phyloP scores from a whole-genome alignment of 2,113 vertebrate genomes.

The Enhydra lutris region DNA sequence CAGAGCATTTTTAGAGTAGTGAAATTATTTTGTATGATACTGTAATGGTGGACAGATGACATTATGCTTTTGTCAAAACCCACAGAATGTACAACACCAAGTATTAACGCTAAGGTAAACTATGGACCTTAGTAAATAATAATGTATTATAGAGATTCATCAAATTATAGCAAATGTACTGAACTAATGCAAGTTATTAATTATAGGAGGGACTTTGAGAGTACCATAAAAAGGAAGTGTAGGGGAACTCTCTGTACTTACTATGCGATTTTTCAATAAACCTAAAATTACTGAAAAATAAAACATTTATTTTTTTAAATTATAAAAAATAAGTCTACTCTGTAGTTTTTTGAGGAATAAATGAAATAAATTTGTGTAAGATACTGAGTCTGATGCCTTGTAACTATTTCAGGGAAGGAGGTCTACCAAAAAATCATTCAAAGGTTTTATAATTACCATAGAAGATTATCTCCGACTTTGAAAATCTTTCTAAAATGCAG shows the following conservation, averaged over 20 bases:
- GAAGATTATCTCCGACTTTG: neutral
- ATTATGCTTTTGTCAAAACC: neutral
- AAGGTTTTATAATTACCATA: neutral
- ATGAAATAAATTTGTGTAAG: neutral
- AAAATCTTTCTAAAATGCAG: constrained; percentile 12
- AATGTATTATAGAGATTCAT: neutral
- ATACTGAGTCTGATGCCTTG: neutral
- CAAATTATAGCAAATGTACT: neutral
- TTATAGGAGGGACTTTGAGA: neutral
- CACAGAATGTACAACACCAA: neutral
- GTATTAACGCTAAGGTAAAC: neutral
- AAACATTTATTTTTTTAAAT: neutral
- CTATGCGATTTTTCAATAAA: neutral
- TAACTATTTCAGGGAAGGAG: neutral
- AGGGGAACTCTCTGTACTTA: neutral
- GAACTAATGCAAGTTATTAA: neutral
- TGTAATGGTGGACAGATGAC: neutral
- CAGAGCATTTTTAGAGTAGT: neutral
- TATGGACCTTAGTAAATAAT: neutral
- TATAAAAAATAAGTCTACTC: neutral
- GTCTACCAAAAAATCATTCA: neutral
- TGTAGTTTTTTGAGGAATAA: neutral
- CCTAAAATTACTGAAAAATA: neutral
- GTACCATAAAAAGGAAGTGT: neutral
- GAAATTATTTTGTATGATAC: neutral